Evolutionary conservation across 2,113 vertebrate species (phyloP), one percentile per base, ranked within the genome.

Genomic region (Pao palembangensis): DNA sequence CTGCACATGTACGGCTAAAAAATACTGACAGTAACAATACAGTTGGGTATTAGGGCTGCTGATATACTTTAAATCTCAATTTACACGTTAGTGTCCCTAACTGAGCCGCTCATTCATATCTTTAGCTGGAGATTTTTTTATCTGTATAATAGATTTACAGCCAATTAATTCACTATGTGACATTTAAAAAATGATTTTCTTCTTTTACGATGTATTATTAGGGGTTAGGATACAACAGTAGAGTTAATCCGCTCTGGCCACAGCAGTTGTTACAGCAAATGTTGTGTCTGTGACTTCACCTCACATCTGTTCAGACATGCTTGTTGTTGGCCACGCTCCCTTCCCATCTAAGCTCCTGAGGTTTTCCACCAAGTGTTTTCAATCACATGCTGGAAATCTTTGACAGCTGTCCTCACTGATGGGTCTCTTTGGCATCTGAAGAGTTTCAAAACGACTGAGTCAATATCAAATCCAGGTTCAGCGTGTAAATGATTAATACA

Each of bases 251-350:
- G 55, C 67, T 55, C 47, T 3, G 42, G 14, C 49, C 52, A 31
- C 59, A 72, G 21, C 82, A 81, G 73, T 50, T 83, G 76, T 25
- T 63, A 15, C 15, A 42, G 54, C 80, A 80, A 23, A n/a, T 80
- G 81, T 55, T 47, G 44, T 47, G 44, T 19, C 17, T 70, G 51
- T 51, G 64, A 38, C 46, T 52, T 34, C 65, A 57, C 61, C 42
- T 31, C 63, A 69, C 75, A 73, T 53, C 43, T 63, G 68, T 17
- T 59, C 62, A 51, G 28, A 17, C 11, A 34, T 18, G 16, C 18
- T 10, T 17, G 18, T 55, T 38, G 61, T 52, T 62, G 56, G 20
- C 42, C 46, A 52, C 52, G 42, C 17, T 50, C 60, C 46, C 34
- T 31, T 25, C 18, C 5, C 31, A 20, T 28, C 1, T 41, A 51